Evolutionary conservation across 2,888 invertebrate genomes (phyloP), one percentile per base, ranked within the genome.

Genomic region (Patella depressa): DNA sequence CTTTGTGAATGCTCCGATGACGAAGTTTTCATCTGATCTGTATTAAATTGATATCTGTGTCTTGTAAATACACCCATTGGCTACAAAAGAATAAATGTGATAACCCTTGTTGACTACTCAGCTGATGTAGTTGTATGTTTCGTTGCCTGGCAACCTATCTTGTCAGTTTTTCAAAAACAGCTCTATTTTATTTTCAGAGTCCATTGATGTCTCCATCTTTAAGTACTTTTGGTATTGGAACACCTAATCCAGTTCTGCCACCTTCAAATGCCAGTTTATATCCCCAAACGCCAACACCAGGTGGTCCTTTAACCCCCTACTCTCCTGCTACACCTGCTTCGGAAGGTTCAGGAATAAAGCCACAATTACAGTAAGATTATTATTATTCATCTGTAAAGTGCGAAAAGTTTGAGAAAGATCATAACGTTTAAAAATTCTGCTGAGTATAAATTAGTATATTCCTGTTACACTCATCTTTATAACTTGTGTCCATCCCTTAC

Each of bases 311-410:
- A 95, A 98, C 97, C 12, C 97, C 97, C 59, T 92, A 88, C 71
- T 89, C 88, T 55, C 91, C 91, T 69, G 88, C 91, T 45, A 91
- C 93, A 79, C 97, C 97, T 0, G 89, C 90, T 14, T 88, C 90
- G 69, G 96, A 96, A 14, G 97, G 98, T 92, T 97, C 98, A 76
- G 97, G 97, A 75, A 97, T 98, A 87, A 94, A 97, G 79, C 98
- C 98, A 45, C 97, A 97, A 90, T 92, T 97, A 89, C 97, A 97
- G 96, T 97, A 88, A 89, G 91, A 87, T n/a, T 1, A 59, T 77
- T 54, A n/a, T 65, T 65, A 11, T 19, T 65, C 7, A 65, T 65
- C 24, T 19, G 24, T 5, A 34, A 34, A 34, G 34, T 34, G 34
- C 4, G 5, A 34, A 34, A 34, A 34, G 34, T 2, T 34, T 34